These are phyloP conservation scores for Aselliscus stoliczkanus DNA, from an alignment of 2,797 vertebrate genomes.

Conservation along the genomic window DNA sequence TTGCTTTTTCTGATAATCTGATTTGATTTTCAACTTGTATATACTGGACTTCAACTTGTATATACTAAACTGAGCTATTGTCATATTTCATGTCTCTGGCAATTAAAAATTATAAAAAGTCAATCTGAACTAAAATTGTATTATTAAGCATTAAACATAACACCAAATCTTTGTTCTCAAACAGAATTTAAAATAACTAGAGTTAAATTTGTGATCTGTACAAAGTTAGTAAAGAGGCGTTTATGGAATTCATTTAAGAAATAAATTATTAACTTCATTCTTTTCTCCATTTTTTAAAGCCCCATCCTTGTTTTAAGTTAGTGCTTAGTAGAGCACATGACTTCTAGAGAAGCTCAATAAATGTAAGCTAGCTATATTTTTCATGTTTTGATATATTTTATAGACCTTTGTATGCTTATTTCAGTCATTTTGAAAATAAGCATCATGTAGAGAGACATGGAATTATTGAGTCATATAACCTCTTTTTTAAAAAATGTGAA, in stretches of 20 bases:
- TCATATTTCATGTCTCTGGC: neutral
- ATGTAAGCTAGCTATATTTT: neutral
- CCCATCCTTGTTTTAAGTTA: neutral
- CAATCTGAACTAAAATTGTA: neutral
- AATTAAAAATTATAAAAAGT: neutral
- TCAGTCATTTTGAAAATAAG: neutral
- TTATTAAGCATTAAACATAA: neutral
- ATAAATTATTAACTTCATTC: neutral
- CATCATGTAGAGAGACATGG: neutral
- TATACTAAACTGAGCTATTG: neutral
- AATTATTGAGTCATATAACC: neutral
- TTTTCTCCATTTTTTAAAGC: neutral
- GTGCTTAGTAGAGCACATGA: neutral
- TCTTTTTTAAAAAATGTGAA: neutral
- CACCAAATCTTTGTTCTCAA: neutral
- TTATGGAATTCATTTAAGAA: neutral
- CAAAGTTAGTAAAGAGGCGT: neutral
- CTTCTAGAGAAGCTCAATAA: neutral
- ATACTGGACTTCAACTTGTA: neutral
- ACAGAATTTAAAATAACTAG: constrained; percentile 10
- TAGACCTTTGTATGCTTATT: neutral
- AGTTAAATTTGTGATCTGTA: neutral
- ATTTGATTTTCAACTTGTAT: neutral
- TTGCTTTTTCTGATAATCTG: neutral
- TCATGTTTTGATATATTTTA: neutral